Percentiles rank a stretch among this genome's conserved stretches.
These are phyloP conservation scores for Labroides dimidiatus DNA, from an alignment of 2,797 vertebrate species.

Conservation along the genomic window DNA sequence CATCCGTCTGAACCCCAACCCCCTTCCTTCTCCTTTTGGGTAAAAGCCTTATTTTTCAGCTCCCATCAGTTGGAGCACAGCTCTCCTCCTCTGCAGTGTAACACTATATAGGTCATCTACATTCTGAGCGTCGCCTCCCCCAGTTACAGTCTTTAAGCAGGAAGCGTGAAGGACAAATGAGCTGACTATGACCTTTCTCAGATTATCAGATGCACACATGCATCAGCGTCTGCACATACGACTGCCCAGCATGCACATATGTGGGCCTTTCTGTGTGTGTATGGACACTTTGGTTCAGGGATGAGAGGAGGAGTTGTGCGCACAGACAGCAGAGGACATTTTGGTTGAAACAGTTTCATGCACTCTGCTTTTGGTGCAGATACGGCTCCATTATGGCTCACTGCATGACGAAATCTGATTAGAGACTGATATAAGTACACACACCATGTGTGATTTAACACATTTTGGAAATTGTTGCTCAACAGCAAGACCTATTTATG, in stretches of 20 bases:
- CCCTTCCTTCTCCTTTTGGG: slow-evolving; percentile 27
- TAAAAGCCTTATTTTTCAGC: slow-evolving; percentile 37
- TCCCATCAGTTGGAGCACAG: slow-evolving; percentile 41
- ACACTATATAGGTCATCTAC: slow-evolving; percentile 84
- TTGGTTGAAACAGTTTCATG: slow-evolving; percentile 22
- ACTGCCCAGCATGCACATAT: slow-evolving; percentile 15
- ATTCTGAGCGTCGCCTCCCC: slow-evolving; percentile 70
- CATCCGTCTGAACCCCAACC: slow-evolving; percentile 53
- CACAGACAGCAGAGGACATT: slow-evolving; percentile 47
- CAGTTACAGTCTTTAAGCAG: slow-evolving; percentile 76
- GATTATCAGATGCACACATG: slow-evolving; percentile 69
- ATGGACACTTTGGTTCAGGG: slow-evolving; percentile 13
- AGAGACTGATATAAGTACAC: slow-evolving; percentile 3
- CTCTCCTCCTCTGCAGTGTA: slow-evolving; percentile 75
- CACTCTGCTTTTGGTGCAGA: background rate
- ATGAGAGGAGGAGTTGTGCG: slow-evolving; percentile 30
- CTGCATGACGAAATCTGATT: slow-evolving; percentile 22
- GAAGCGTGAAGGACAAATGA: slow-evolving; percentile 83
- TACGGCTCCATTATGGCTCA: background rate
- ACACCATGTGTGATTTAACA: background rate
- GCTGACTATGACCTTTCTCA: slow-evolving; percentile 72
- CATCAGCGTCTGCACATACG: slow-evolving; percentile 45
- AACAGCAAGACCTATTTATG: background rate
- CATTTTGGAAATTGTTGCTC: background rate
- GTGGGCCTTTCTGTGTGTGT: slow-evolving; percentile 15